phyloP scores from a whole-genome alignment of 1,140 invertebrate species.

The Pogonus chalceus region DNA sequence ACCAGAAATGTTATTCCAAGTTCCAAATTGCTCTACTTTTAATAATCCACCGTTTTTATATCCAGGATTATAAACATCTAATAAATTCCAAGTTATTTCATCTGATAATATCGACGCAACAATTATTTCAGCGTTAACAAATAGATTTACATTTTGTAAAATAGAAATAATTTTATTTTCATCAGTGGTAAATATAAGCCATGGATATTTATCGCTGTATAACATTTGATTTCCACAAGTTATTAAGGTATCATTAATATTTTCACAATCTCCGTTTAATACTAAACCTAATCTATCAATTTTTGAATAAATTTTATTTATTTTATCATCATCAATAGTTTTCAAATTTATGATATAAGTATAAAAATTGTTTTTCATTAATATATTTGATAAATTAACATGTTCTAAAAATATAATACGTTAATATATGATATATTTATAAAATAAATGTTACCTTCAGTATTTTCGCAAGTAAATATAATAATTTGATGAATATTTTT shows the following conservation, averaged over 20 bases:
- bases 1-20: conserved; percentile 27
- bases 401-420: background rate
- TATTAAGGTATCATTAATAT: too few species aligned
- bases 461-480: conserved; percentile 9
- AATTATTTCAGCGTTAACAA: background rate
- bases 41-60: conserved; percentile 37
- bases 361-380: background rate
- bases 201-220: background rate
- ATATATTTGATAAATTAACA: background rate
- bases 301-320: background rate
- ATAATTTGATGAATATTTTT: conserved; percentile 8
- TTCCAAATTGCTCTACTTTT: conserved; percentile 38
- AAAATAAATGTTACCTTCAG: background rate
- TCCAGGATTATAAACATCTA: conserved; percentile 30
- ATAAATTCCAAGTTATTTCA: background rate
- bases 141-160: background rate
- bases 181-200: background rate
- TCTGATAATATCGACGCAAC: background rate
- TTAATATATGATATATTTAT: conserved; percentile 4
- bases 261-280: background rate
- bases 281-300: background rate
- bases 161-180: background rate
- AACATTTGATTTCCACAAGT: background rate
- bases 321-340: background rate
- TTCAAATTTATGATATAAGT: background rate